Conservation (phyloP, 2,797 vertebrate genomes). For the Ara ararauna region DNA sequence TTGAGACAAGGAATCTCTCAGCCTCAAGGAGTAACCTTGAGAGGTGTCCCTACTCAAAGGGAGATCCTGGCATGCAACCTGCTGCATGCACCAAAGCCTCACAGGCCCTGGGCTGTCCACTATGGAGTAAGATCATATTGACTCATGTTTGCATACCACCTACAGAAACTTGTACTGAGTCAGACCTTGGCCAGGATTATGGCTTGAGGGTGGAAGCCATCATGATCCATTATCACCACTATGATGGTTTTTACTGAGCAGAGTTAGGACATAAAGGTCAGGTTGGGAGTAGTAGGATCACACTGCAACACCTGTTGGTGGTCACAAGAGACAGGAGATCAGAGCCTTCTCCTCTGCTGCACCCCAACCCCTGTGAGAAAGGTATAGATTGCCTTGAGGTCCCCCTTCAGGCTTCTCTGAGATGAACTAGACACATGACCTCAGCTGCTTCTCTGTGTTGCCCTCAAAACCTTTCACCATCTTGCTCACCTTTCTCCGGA, state of each 20-base stretch:
- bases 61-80: background rate
- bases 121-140: background rate
- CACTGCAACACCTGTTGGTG: background rate
- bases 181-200: background rate
- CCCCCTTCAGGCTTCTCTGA: background rate
- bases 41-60: background rate
- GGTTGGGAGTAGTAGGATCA: background rate
- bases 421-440: background rate
- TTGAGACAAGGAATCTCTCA: background rate
- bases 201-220: background rate
- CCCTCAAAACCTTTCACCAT: background rate
- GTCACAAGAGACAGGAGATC: background rate
- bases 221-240: background rate
- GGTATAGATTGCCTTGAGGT: background rate
- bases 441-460: background rate
- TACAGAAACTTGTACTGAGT: background rate
- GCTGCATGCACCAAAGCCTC: background rate
- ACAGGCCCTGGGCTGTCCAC: background rate
- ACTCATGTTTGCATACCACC: background rate
- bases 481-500: accelerated
- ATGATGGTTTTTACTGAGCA: background rate
- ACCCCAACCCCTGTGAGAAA: background rate
- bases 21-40: background rate
- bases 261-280: background rate
- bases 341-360: accelerated